phyloP scores from a whole-genome alignment of 2,113 vertebrate species.

The Melanerpes formicivorus region DNA sequence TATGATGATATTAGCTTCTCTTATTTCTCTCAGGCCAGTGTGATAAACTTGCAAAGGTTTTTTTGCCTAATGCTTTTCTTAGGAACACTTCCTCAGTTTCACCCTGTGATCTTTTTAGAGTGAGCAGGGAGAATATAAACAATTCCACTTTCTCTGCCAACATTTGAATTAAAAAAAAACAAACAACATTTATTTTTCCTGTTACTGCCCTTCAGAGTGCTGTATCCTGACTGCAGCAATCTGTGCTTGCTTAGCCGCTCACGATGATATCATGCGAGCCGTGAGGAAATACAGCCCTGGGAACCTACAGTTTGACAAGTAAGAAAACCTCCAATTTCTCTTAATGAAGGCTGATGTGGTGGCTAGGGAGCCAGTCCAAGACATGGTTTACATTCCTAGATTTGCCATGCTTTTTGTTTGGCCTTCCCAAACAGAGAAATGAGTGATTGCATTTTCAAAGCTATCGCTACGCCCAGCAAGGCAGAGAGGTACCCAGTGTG shows the following conservation, averaged over 20 bases:
- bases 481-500: not conserved
- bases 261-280: rapidly evolving
- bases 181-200: not conserved
- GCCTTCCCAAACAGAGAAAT: not conserved
- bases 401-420: not conserved
- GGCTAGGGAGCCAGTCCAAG: not conserved
- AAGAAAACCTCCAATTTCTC: not conserved
- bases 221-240: not conserved
- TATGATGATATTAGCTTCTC: not conserved
- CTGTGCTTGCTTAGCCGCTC: not conserved
- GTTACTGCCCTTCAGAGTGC: not conserved
- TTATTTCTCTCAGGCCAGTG: not conserved
- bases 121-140: not conserved
- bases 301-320: not conserved
- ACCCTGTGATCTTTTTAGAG: not conserved
- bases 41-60: not conserved
- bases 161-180: not conserved
- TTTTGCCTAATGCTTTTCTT: not conserved
- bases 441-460: not conserved
- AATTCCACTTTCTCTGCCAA: not conserved
- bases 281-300: not conserved
- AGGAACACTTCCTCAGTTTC: not conserved
- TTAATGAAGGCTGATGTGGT: not conserved
- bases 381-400: not conserved
- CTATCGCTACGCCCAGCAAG: not conserved